Percentiles rank a stretch among this genome's conserved stretches.
Evolutionary conservation across 2,888 invertebrate species (phyloP).

Genomic region (Nyleta sp.): DNA sequence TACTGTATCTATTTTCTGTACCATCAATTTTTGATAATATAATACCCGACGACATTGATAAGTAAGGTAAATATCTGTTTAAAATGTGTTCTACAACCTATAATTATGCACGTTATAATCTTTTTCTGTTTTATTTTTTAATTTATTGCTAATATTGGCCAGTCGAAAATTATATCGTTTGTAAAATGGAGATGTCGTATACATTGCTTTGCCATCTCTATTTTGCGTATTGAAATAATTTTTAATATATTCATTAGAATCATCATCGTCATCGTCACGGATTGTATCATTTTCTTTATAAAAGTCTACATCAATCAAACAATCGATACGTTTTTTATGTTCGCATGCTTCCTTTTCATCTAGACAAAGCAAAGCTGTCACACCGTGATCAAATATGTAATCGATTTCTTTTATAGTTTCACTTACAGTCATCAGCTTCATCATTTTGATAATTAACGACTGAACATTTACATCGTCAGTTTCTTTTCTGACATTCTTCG

Average conservation of each 20-base stretch:
- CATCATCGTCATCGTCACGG: neutral
- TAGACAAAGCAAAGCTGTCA: neutral
- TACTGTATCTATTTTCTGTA: neutral
- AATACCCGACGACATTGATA: neutral
- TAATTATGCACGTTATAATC: no score
- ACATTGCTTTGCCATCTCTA: neutral
- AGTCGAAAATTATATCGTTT: neutral
- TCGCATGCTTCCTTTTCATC: neutral
- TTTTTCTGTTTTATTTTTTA: no score
- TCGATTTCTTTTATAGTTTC: neutral
- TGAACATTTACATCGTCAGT: neutral
- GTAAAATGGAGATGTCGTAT: neutral
- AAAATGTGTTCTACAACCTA: neutral
- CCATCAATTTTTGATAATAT: neutral
- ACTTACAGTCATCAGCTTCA: constrained; percentile 13
- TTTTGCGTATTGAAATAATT: neutral
- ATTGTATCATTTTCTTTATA: neutral
- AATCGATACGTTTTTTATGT: neutral
- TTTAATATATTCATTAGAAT: neutral
- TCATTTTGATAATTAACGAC: neutral
- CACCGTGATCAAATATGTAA: neutral
- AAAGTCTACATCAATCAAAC: neutral
- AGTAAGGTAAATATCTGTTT: constrained; percentile 10
- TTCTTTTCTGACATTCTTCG: neutral
- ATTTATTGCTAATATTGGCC: no score